Evolutionary conservation across 2,797 vertebrate genomes (phyloP), one percentile per base, ranked within the genome.

Genomic region (Erpetoichthys calabaricus): DNA sequence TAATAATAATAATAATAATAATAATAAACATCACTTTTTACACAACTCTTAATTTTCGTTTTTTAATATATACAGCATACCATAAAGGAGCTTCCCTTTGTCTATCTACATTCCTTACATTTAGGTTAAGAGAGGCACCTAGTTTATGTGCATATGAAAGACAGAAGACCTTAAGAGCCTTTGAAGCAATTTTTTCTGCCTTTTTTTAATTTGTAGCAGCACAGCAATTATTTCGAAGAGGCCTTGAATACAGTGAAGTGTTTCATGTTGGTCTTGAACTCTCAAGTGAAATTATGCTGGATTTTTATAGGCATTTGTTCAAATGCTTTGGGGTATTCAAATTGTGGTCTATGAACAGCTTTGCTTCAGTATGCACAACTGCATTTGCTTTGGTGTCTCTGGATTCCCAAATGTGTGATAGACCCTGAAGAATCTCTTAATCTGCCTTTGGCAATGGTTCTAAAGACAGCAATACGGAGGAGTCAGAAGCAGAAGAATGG

Each of bases 341-440:
- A 49, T 7, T 7, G 7, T 25, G 25, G 25, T 25, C 25, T 25
- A 25, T 49, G 7, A 49, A n/a, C 47, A 7, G 47, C 47, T 49
- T 49, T 49, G 7, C 5, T 7, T 8, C 7, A 7, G 5, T 49
- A 49, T 49, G 5, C 47, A 49, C 7, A 49, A 5, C 7, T 49
- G 47, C n/a, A n/a, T n/a, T 49, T 49, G 7, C 47, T 49, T 49
- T 49, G 25, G 47, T 49, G 7, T 49, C 47, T 49, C n/a, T 49
- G 53, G 25, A 7, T 41, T 44, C 25, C 53, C 53, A 54, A 25
- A 41, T 42, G 41, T 42, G 41, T 42, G 42, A 41, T 54, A 54
- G 53, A 44, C 53, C 53, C 44, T 54, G 25, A 54, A 42, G 43
- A 54, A 54, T 43, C 10, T 54, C 53, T 41, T 54, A 41, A 54